These are phyloP conservation scores for Platalea minor DNA, from an alignment of 2,797 vertebrate genomes.

Conservation along the genomic window DNA sequence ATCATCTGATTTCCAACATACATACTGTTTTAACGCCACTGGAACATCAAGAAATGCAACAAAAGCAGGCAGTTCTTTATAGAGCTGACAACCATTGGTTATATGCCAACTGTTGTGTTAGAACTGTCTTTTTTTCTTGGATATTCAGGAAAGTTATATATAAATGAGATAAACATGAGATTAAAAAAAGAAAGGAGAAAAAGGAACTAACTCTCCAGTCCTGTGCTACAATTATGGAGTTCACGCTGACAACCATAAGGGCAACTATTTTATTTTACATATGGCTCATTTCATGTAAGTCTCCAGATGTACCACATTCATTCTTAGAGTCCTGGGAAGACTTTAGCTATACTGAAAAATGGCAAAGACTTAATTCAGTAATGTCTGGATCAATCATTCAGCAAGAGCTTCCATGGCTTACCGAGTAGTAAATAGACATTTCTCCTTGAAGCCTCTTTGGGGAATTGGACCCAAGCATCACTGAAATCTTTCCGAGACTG, in stretches of 20 bases:
- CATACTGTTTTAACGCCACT: rapidly evolving
- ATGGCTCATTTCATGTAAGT: not conserved
- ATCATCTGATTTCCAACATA: not conserved
- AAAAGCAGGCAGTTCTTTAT: not conserved
- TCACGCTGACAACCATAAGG: not conserved
- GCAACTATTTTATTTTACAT: not conserved
- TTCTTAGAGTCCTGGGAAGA: not conserved
- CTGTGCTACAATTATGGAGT: not conserved
- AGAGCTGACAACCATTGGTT: rapidly evolving
- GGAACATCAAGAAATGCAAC: not conserved
- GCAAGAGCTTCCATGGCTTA: not conserved
- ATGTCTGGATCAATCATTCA: not conserved
- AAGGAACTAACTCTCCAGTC: not conserved
- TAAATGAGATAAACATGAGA: not conserved
- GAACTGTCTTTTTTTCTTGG: not conserved
- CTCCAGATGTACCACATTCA: not conserved
- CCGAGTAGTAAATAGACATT: not conserved
- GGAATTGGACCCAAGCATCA: not conserved
- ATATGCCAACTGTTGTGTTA: not conserved
- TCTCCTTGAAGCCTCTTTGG: not conserved
- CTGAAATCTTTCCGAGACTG: not conserved
- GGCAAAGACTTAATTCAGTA: not conserved
- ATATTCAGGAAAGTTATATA: not conserved
- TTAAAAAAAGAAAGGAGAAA: not conserved
- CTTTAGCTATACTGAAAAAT: not conserved